Evolutionary conservation across 1,140 invertebrate species (phyloP).

Genomic region (Leptopilina clavipes): DNA sequence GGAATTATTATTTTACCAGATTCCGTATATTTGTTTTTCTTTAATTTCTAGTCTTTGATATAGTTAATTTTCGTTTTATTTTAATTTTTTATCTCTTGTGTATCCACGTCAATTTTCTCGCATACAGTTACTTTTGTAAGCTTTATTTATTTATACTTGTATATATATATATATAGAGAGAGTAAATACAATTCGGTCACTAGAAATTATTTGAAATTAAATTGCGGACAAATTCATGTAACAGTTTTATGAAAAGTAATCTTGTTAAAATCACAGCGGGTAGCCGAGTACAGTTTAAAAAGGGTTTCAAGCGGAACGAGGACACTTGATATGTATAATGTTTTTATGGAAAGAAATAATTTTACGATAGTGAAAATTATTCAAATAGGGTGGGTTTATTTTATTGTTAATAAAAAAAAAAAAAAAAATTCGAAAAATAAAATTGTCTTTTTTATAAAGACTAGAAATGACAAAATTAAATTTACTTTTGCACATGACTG

Average conservation of each 20-base stretch:
- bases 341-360: neutral
- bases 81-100: neutral
- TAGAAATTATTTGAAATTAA: constrained; percentile 10
- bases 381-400: too few species aligned
- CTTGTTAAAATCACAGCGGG: constrained; percentile 29
- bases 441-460: neutral
- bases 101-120: neutral
- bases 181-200: neutral
- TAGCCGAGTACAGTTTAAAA: constrained; percentile 28
- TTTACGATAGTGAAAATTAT: too few species aligned
- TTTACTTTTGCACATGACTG: neutral
- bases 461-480: neutral
- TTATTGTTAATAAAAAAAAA: too few species aligned
- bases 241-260: constrained; percentile 7
- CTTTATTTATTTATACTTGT: too few species aligned
- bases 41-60: neutral
- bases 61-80: too few species aligned
- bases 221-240: constrained; percentile 17
- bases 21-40: neutral
- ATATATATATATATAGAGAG: too few species aligned
- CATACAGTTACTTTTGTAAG: neutral
- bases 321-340: constrained; percentile 1
- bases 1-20: neutral
- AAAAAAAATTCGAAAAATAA: neutral
- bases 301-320: constrained; percentile 29